Base-by-base conservation (phyloP, 2,113 vertebrate genomes). In the Malurus melanocephalus region DNA sequence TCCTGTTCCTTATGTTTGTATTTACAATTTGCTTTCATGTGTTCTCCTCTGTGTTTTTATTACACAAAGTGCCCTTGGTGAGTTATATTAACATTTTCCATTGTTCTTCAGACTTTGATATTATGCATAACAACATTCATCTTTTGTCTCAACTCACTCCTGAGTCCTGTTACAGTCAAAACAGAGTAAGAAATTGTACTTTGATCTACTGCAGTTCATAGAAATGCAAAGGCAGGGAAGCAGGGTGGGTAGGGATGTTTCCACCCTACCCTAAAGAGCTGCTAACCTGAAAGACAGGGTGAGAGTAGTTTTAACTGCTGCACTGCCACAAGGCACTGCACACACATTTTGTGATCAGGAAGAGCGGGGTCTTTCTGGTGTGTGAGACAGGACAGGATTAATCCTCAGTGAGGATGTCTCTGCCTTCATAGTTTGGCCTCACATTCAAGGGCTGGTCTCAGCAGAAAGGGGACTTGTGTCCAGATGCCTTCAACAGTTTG, bases 21-120 rank as follows among this genome's bases (percentile, higher is more conserved):
- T 76, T 90, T 81, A 86, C 66, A 55, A 7, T 59, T 90, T 62
- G 13, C 77, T 94, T 94, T 93, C 55, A 79, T 92, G 69, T 68
- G 12, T 81, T 81, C 62, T 68, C 61, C 46, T 84, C 68, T 62
- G 26, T 79, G 53, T 12, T 57, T 87, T 89, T 51, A 66, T 90
- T 72, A 40, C 28, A 81, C 8, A 27, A 76, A 65, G 21, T 69
- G 26, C 55, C 33, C 82, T 91, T 46, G 32, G n/a, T 90, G 62
- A 74, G 11, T 87, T 73, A 12, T 35, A 87, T 89, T 93, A 76
- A 75, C 61, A 86, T 94, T 88, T 92, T 35, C 74, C 7, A 62
- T 87, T 93, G 68, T 87, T 90, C 53, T 84, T 73, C 48, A 51
- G 32, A 69, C 82, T 83, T 89, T 92, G 79, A 87, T 89, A 89